Evolutionary conservation across 2,797 vertebrate genomes (phyloP).

Genomic region (Harpagifer antarcticus): DNA sequence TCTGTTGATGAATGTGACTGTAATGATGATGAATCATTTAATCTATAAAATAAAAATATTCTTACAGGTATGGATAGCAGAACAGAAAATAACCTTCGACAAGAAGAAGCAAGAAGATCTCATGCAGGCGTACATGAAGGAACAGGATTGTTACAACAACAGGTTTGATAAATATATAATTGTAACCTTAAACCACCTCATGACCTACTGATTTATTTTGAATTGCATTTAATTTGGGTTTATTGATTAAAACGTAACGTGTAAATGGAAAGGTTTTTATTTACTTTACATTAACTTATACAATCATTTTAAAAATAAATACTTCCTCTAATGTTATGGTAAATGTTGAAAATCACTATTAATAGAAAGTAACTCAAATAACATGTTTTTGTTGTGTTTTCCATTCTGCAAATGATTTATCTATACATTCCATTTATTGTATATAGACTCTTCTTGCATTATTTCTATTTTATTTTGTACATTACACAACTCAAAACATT

Average conservation of each 20-base stretch:
- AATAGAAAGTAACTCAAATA: background rate
- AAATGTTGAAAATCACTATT: background rate
- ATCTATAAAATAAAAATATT: background rate
- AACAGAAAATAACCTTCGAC: conserved; percentile 97
- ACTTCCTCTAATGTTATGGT: background rate
- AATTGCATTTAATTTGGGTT: background rate
- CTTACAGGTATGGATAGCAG: conserved; percentile 97
- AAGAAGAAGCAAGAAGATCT: conserved; percentile 98
- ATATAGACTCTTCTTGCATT: too few species aligned
- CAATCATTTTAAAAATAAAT: too few species aligned
- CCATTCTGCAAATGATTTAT: too few species aligned
- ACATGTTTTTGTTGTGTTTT: background rate
- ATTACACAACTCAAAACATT: too few species aligned
- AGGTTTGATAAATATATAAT: conserved; percentile 80
- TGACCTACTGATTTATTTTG: background rate
- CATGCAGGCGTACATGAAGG: conserved; percentile 97
- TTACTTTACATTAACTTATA: background rate
- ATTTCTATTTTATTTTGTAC: too few species aligned
- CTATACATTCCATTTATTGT: too few species aligned
- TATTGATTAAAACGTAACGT: background rate
- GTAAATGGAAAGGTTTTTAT: background rate
- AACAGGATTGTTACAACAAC: conserved; percentile 98
- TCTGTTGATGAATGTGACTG: background rate
- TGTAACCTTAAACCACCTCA: background rate
- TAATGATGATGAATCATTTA: background rate